These are phyloP conservation scores for Candidula unifasciata DNA, from an alignment of 2,888 invertebrate species.

Conservation along the genomic window DNA sequence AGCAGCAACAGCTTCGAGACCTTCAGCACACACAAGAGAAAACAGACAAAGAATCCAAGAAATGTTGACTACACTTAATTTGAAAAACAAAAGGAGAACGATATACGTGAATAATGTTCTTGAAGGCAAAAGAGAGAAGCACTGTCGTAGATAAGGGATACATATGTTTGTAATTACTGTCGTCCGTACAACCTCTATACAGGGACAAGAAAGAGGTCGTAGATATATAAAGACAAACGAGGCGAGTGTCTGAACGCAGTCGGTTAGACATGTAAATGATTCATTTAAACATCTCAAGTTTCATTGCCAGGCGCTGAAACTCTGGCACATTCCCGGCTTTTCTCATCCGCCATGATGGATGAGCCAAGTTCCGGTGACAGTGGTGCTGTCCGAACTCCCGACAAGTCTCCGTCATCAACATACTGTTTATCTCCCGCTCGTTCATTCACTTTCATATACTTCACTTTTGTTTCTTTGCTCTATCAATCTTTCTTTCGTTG, in stretches of 20 bases:
- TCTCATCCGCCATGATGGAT: constrained; percentile 34
- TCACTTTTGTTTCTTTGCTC: not conserved
- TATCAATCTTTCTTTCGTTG: constrained; percentile 23
- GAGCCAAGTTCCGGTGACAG: constrained; percentile 10
- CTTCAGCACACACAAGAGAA: no score
- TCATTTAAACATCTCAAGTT: constrained; percentile 32
- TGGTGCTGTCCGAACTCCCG: constrained; percentile 8
- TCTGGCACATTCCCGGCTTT: constrained; percentile 30
- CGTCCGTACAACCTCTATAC: not conserved
- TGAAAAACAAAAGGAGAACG: no score
- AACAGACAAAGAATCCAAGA: no score
- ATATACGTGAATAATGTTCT: not conserved
- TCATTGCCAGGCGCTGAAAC: constrained; percentile 9
- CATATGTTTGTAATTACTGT: constrained; percentile 14
- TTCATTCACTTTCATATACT: not conserved
- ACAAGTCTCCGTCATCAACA: constrained; percentile 10
- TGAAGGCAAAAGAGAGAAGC: not conserved
- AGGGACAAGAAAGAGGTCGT: not conserved
- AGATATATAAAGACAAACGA: constrained; percentile 38
- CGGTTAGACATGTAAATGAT: constrained; percentile 11
- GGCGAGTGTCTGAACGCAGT: constrained; percentile 7
- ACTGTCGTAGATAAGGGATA: not conserved
- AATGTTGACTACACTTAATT: no score
- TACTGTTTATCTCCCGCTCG: not conserved
- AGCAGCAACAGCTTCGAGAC: no score